phyloP scores from a whole-genome alignment of 2,888 invertebrate species.

The Mesorhabditis belari region DNA sequence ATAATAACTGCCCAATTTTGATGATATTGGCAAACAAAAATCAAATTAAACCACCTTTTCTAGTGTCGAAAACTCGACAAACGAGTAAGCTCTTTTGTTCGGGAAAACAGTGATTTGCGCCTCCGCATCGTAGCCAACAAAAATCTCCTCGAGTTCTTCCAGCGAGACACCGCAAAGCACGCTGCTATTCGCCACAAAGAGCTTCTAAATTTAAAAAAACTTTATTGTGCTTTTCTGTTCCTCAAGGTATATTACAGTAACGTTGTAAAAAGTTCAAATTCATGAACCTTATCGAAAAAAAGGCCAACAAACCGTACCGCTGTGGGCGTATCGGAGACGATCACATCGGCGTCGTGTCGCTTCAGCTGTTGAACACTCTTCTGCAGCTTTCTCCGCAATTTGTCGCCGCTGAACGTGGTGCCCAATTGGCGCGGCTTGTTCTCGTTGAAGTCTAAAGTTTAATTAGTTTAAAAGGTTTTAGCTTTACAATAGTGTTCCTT shows the following conservation, averaged over 20 bases:
- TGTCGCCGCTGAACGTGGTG: constrained; percentile 18
- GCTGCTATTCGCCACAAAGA: constrained; percentile 39
- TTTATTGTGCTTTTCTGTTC: neutral
- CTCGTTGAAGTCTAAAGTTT: constrained; percentile 31
- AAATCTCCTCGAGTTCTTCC: constrained; percentile 34
- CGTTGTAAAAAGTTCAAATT: neutral
- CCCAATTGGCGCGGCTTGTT: constrained; percentile 24
- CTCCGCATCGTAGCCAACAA: constrained; percentile 17
- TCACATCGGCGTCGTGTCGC: constrained; percentile 30
- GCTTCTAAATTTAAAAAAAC: constrained; percentile 19
- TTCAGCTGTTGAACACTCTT: constrained; percentile 29
- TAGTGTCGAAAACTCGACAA: constrained; percentile 23
- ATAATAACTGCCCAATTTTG: neutral
- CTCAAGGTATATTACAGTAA: neutral
- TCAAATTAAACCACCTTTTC: constrained; percentile 7
- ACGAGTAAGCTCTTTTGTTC: constrained; percentile 37
- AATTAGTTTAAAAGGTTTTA: too few species aligned
- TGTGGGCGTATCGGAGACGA: constrained; percentile 24
- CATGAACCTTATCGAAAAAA: too few species aligned
- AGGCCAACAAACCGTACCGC: too few species aligned
- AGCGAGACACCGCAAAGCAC: constrained; percentile 35
- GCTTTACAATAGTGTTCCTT: too few species aligned
- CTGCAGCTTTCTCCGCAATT: constrained; percentile 22
- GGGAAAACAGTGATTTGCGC: constrained; percentile 33
- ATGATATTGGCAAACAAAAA: neutral